These are phyloP conservation scores for Petrocephalus zakoni DNA, from an alignment of 2,113 vertebrate genomes.

Conservation along the genomic window DNA sequence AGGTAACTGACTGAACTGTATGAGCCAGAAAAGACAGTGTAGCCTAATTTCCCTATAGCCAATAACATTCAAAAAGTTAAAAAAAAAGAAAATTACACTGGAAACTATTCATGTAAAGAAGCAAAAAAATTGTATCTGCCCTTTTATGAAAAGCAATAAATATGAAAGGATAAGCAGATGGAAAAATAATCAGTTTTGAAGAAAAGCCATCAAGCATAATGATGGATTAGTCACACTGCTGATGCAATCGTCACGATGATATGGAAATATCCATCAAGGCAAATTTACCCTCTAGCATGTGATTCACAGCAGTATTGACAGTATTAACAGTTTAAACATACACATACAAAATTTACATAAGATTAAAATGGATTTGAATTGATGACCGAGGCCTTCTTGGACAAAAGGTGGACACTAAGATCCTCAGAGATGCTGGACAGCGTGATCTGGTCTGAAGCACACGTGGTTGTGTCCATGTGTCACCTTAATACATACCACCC, in stretches of 20 bases:
- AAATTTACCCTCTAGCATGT: neutral
- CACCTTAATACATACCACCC: neutral
- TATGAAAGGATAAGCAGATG: neutral
- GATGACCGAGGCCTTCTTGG: neutral
- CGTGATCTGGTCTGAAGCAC: neutral
- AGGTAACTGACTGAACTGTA: neutral
- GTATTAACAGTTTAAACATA: neutral
- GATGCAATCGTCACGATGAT: neutral
- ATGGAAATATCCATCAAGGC: neutral
- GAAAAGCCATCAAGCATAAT: neutral
- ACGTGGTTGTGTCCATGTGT: neutral
- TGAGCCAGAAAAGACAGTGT: neutral
- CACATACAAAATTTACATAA: neutral
- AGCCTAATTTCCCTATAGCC: neutral
- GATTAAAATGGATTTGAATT: neutral
- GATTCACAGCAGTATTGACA: neutral
- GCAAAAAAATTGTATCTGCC: neutral
- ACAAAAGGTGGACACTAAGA: neutral
- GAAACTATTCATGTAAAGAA: neutral
- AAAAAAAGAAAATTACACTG: neutral
- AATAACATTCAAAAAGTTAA: neutral
- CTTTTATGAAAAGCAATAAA: neutral
- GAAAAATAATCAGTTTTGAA: neutral
- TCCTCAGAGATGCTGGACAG: neutral
- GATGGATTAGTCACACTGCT: neutral